phyloP scores from a whole-genome alignment of 2,113 vertebrate genomes.

The Sardina pilchardus region DNA sequence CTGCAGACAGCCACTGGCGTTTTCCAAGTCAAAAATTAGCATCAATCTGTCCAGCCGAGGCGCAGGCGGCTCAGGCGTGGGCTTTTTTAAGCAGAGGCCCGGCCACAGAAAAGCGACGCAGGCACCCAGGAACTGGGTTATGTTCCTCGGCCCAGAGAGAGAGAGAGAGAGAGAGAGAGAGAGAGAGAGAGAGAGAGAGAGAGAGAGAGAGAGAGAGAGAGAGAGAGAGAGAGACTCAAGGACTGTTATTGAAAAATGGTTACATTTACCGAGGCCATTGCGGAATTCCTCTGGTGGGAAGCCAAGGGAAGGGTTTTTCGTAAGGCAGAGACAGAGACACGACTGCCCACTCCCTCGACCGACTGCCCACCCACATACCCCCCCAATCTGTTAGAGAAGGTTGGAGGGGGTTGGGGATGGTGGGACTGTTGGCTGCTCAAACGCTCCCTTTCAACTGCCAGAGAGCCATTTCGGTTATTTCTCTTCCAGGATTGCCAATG shows the following conservation, averaged over 20 bases:
- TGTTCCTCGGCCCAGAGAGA: neutral
- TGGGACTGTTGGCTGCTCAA: neutral
- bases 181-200: conserved; percentile 43
- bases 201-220: neutral
- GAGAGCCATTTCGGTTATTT: conserved; percentile 7
- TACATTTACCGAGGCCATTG: conserved; percentile 71
- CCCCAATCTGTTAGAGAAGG: neutral
- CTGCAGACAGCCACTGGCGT: conserved; percentile 37
- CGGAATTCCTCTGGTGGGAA: conserved; percentile 71
- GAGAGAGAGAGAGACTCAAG: conserved; percentile 52
- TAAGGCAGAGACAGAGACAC: neutral
- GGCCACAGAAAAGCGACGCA: conserved; percentile 58
- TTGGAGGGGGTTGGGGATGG: neutral
- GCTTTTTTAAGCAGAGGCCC: neutral
- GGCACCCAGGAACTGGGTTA: conserved; percentile 69
- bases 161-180: conserved; percentile 29
- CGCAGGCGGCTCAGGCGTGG: neutral
- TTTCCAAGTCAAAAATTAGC: conserved; percentile 50
- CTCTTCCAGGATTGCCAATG: conserved; percentile 2
- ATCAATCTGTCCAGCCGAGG: conserved; percentile 32
- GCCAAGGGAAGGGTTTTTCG: conserved; percentile 54
- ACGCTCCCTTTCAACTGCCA: neutral
- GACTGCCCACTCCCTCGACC: neutral
- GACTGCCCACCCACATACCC: neutral
- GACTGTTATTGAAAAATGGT: conserved; percentile 68